Evolutionary conservation across 2,797 vertebrate genomes (phyloP), one percentile per base, ranked within the genome.

Genomic region (Toxotes lorentzi): DNA sequence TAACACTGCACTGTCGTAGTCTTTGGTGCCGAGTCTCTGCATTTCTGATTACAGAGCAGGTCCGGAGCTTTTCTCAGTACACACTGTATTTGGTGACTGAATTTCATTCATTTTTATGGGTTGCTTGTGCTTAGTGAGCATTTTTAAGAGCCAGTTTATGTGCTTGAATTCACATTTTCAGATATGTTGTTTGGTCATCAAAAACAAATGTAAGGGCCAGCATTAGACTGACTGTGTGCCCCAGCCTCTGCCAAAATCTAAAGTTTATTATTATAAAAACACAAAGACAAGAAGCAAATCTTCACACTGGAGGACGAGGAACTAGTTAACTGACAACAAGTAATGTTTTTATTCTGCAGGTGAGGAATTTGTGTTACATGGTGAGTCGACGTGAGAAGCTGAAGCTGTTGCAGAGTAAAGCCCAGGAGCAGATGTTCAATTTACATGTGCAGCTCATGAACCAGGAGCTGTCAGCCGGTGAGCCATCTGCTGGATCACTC

Each of bases 351-450:
- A 13, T 48, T 40, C 75, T 61, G 0, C 86, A 99, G 98, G 98
- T 99, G 85, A 97, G 98, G 88, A 99, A 99, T 88, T 88, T 99
- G 88, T 99, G 98, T 89, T 99, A 99, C 94, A 99, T 99, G 98
- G 98, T 99, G 90, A 97, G 96, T 92, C 96, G 98, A 27, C 94
- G 98, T 88, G 98, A 99, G 93, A 99, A 99, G 84, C 94, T 99
- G 81, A 99, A 99, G 92, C 88, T 98, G 74, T 95, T 98, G 77
- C 97, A 99, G 83, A 98, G 94, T 91, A 99, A 98, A 96, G 92
- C 97, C 62, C 97, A 99, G 80, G 98, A 99, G 93, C 96, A 99
- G 90, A 97, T 99, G 94, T 99, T 99, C 91, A 96, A 96, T 89
- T 89, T 99, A 66, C 97, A 99, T 43, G 96, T 98, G 66, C 96